These are phyloP conservation scores for Calephelis virginiensis DNA, from an alignment of 1,140 invertebrate genomes.

Conservation along the genomic window DNA sequence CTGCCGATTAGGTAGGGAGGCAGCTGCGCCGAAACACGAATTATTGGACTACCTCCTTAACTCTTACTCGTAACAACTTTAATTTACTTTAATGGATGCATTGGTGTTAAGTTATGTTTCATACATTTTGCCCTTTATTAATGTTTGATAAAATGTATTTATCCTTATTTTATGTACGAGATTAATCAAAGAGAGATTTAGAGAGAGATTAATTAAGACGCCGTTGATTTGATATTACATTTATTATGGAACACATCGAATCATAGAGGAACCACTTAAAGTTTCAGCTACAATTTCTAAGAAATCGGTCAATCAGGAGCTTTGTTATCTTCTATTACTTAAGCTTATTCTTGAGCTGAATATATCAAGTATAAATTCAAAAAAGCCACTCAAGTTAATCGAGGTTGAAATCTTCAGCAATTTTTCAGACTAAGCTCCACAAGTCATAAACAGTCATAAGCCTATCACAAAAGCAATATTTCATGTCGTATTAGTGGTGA, in stretches of 20 bases:
- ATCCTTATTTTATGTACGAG: too few relatives aligned
- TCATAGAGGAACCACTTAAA: too few relatives aligned
- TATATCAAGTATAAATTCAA: too few relatives aligned
- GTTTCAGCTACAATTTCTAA: too few relatives aligned
- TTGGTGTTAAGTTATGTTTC: neutral
- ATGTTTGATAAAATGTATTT: too few relatives aligned
- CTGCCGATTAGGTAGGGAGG: constrained; percentile 56
- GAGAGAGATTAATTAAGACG: too few relatives aligned
- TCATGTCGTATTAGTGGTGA: constrained; percentile 27
- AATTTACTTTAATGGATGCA: constrained; percentile 2
- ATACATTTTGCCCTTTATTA: neutral
- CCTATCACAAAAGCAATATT: constrained; percentile 20
- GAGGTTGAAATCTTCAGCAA: neutral
- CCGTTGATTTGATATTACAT: too few relatives aligned
- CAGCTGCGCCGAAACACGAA: constrained; percentile 52
- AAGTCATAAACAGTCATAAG: neutral
- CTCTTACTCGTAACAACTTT: neutral
- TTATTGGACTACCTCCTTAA: constrained; percentile 18
- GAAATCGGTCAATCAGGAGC: too few relatives aligned
- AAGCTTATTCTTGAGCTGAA: too few relatives aligned
- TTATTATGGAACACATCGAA: too few relatives aligned
- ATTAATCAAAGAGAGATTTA: too few relatives aligned
- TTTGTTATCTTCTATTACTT: too few relatives aligned
- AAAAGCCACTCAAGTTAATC: neutral
- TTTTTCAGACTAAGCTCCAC: neutral